phyloP scores from a whole-genome alignment of 2,888 invertebrate genomes.

The Tenthredo scrophulariae region DNA sequence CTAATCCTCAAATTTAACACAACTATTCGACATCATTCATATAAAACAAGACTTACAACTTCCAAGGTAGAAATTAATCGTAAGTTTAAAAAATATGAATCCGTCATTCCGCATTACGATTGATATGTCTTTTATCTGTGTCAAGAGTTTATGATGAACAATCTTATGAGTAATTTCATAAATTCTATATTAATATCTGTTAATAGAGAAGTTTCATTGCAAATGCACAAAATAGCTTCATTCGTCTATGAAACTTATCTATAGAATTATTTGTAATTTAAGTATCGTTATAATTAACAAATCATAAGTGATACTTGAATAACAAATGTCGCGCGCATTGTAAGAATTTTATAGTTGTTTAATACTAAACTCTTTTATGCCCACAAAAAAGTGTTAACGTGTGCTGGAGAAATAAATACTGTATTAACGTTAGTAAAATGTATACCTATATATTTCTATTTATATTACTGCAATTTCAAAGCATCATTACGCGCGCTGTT shows the following conservation, averaged over 20 bases:
- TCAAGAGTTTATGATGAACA: constrained; percentile 41
- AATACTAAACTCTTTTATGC: constrained; percentile 7
- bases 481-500: constrained; percentile 20
- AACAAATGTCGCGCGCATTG: constrained; percentile 1
- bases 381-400: neutral
- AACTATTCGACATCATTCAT: neutral
- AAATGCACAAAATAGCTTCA: neutral
- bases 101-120: constrained; percentile 4
- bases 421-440: neutral
- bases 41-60: neutral
- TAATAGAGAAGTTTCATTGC: constrained; percentile 34
- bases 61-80: neutral
- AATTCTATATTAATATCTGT: constrained; percentile 9
- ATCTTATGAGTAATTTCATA: neutral
- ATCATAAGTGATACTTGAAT: constrained; percentile 7
- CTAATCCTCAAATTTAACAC: neutral
- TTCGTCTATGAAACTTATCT: constrained; percentile 22
- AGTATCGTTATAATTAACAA: neutral
- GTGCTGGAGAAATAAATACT: neutral
- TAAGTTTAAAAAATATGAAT: neutral
- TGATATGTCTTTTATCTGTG: neutral
- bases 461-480: constrained; percentile 1
- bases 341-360: neutral
- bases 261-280: constrained; percentile 23
- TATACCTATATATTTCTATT: neutral